phyloP scores from a whole-genome alignment of 2,797 vertebrate species.

The Oryzias dopingdopingensis region DNA sequence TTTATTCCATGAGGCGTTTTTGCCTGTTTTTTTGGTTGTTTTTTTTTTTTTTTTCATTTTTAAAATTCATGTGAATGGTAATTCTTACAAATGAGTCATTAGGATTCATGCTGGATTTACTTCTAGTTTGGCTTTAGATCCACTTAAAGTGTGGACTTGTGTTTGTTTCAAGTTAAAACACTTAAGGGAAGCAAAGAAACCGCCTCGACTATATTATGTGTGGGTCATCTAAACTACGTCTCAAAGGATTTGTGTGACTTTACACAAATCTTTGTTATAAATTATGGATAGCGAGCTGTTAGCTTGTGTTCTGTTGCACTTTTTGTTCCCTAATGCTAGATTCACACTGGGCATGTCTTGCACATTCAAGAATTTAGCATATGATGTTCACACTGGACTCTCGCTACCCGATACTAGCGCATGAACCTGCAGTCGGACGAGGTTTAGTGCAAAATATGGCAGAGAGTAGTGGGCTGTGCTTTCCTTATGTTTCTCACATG shows the following conservation, averaged over 20 bases:
- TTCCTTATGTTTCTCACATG: conserved; percentile 37
- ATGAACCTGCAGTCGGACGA: no score
- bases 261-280: background rate
- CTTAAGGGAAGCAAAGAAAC: no score
- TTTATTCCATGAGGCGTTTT: conserved; percentile 33
- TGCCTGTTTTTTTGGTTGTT: background rate
- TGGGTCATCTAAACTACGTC: background rate
- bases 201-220: background rate
- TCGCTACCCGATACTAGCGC: no score
- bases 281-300: background rate
- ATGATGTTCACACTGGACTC: no score
- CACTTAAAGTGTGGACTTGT: conserved; percentile 31
- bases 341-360: no score
- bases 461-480: conserved; percentile 3
- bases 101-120: conserved; percentile 57
- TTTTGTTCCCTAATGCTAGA: no score
- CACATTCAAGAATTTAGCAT: no score
- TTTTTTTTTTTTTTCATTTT: conserved; percentile 26
- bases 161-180: conserved; percentile 18
- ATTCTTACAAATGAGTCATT: conserved; percentile 53
- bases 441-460: background rate
- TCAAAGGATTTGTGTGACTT: background rate
- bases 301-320: conserved; percentile 1
- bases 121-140: conserved; percentile 53
- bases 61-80: conserved; percentile 48